Evolutionary conservation across 1,140 invertebrate genomes (phyloP), one percentile per base, ranked within the genome.

Genomic region (Leptonema lineaticorne): DNA sequence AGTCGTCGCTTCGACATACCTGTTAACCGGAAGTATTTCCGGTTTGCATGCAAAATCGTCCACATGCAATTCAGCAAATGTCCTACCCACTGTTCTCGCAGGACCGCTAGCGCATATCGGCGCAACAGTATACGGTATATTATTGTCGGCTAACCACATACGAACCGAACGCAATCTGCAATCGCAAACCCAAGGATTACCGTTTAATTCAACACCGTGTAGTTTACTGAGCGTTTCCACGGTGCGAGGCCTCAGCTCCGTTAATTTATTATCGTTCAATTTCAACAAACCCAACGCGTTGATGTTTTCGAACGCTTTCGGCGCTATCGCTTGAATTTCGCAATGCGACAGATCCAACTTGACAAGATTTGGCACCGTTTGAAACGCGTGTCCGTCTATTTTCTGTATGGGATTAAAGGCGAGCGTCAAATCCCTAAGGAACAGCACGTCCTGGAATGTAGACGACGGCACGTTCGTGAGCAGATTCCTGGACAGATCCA

Each of bases 171-270:
- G 81, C 60, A 96, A 76, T 18, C 90, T 87, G 76, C 94, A 97
- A 75, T 96, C 93, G 75, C 94, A 97, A 28, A 88, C 85, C 94
- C 94, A 96, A 0, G 92, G 92, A 81, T 97, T 97, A 63, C 93
- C 92, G 71, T 96, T 92, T 37, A 96, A 79, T 75, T 94, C 92
- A 63, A 96, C 89, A 33, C 90, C 92, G 74, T 92, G 89, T 4
- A 96, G 82, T 22, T 89, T 87, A 60, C 84, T 86, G 8, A 92
- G 74, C 4, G 87, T 86, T 70, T 92, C 89, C 24, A 93, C 87
- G 0, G 90, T 92, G 22, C 85, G 85, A 0, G 88, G 84, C 22
- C 88, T 81, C 26, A 94, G 79, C 37, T 90, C 90, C 20, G 85
- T 85, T 22, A 96, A 79, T 69, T 86, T 85, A 76, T 96, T 96